phyloP scores from a whole-genome alignment of 2,888 invertebrate species.

The Sepioteuthis lessoniana region DNA sequence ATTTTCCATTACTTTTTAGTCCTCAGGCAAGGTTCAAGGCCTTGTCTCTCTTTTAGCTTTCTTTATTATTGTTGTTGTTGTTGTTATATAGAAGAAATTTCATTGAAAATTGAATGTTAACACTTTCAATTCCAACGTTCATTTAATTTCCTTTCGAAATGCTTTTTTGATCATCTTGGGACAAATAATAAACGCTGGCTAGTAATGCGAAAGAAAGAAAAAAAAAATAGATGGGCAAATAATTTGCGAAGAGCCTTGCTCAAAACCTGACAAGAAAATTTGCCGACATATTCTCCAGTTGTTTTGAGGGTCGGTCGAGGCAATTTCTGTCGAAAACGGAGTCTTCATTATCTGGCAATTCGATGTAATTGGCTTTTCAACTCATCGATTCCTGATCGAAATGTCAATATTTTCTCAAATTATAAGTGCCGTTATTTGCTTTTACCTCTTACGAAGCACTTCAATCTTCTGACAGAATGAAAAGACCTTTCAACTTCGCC shows the following conservation, averaged over 20 bases:
- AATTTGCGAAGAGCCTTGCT: not conserved
- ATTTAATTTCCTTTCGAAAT: not conserved
- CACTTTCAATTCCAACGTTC: too few relatives aligned
- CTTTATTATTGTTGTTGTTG: too few relatives aligned
- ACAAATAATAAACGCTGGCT: not conserved
- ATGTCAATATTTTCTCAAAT: conserved; percentile 23
- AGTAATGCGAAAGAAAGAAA: too few relatives aligned
- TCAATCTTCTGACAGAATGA: not conserved
- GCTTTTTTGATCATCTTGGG: not conserved
- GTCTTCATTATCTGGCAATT: not conserved
- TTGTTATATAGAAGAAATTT: too few relatives aligned
- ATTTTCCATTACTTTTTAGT: too few relatives aligned
- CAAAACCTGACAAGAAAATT: not conserved
- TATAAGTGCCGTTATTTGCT: not conserved
- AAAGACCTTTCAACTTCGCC: not conserved
- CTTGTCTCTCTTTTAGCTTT: too few relatives aligned
- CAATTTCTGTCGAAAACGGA: not conserved
- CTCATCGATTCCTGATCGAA: not conserved
- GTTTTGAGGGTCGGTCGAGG: not conserved
- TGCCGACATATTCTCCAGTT: not conserved
- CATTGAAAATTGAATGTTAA: too few relatives aligned
- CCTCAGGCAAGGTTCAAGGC: too few relatives aligned
- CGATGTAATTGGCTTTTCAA: not conserved
- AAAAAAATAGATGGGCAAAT: not conserved
- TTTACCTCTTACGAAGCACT: not conserved